Conservation (phyloP, 2,113 vertebrate species). For the Stictonetta naevosa region DNA sequence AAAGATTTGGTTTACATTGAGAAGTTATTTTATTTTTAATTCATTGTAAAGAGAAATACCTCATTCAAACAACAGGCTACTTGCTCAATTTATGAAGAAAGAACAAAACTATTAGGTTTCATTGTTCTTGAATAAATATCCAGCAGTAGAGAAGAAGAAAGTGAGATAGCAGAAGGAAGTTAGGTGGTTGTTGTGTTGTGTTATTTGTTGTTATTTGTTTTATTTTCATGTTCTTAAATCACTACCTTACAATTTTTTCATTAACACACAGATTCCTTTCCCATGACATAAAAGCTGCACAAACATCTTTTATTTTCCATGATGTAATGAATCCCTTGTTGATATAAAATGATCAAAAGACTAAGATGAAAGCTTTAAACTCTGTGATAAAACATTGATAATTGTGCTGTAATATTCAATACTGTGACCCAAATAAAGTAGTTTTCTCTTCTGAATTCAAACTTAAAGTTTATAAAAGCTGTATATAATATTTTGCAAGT, state of each 20-base stretch:
- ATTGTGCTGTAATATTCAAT: slow-evolving; percentile 23
- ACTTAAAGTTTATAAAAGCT: not conserved
- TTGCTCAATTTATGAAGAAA: not conserved
- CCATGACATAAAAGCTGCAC: not conserved
- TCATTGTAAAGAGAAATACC: not conserved
- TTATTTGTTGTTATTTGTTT: not conserved
- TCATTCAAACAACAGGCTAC: not conserved
- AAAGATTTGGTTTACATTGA: not conserved
- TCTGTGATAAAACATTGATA: slow-evolving; percentile 39
- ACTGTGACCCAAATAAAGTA: slow-evolving; percentile 4
- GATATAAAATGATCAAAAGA: slow-evolving; percentile 35
- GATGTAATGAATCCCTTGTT: slow-evolving; percentile 3
- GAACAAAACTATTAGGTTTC: not conserved
- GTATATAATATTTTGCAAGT: not conserved
- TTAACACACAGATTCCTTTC: not conserved
- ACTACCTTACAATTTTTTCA: not conserved
- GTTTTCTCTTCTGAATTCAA: not conserved
- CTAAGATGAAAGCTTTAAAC: slow-evolving; percentile 28
- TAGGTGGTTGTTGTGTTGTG: not conserved
- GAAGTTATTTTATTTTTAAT: not conserved
- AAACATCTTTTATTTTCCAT: not conserved
- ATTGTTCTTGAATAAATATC: not conserved
- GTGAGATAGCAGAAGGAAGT: not conserved
- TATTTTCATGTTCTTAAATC: not conserved
- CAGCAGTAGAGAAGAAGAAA: not conserved